A percentile compares a stretch with the other conserved stretches of the same genome.
phyloP scores from a whole-genome alignment of 2,113 vertebrate genomes.

The Caloenas nicobarica region DNA sequence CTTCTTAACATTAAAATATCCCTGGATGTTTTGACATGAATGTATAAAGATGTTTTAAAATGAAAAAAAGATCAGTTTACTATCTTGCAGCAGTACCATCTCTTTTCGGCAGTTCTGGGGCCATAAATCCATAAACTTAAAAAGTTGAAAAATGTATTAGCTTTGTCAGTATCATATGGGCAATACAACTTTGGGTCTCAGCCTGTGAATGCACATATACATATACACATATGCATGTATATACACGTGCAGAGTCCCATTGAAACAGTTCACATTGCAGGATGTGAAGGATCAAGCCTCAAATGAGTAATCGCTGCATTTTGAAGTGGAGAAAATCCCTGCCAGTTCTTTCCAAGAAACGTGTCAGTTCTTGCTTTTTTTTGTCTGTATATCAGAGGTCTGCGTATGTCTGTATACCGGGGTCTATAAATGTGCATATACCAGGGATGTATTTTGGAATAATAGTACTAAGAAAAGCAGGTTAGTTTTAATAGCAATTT shows the following conservation, averaged over 20 bases:
- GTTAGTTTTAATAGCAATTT: background rate
- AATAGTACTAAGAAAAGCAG: background rate
- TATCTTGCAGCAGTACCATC: background rate
- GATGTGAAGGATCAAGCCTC: background rate
- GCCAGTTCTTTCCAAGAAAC: background rate
- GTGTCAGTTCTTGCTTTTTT: background rate
- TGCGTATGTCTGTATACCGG: background rate
- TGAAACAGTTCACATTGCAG: rapidly evolving
- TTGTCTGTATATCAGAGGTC: background rate
- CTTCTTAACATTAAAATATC: background rate
- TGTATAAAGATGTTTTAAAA: background rate
- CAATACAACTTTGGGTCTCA: background rate
- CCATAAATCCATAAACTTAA: background rate
- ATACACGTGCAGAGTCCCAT: background rate
- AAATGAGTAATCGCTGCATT: background rate
- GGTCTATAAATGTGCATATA: background rate
- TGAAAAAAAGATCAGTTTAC: background rate
- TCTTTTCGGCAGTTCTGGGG: background rate
- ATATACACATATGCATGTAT: background rate
- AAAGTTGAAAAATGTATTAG: background rate
- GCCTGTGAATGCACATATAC: background rate
- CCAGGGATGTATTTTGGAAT: background rate
- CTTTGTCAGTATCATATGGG: background rate
- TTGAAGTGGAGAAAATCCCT: background rate
- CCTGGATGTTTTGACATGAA: background rate